Base-by-base conservation (phyloP, 2,113 vertebrate genomes). In the Zingel zingel region DNA sequence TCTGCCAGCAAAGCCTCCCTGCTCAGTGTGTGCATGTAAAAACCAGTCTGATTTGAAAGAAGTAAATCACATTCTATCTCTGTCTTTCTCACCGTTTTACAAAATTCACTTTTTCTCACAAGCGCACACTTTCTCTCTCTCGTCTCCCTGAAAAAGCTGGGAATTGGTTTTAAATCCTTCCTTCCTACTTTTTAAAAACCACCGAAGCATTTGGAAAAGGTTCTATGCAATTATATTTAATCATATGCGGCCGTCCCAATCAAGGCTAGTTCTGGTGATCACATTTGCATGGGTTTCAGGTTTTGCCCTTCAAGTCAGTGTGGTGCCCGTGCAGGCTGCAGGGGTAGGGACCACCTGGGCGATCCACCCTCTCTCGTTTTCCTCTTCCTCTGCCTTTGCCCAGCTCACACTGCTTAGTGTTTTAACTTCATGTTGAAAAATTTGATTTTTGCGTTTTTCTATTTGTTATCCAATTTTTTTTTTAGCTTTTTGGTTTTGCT, bases 211-310 rank as follows among this genome's bases (percentile, higher is more conserved):
- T 95, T 94, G 89, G 93, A 93, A 93, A 88, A 89, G 89, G 86
- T 92, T 93, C 91, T 94, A 93, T 93, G 94, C 86, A 94, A 95
- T 95, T 94, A 94, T 83, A 87, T 93, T 93, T 95, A 95, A 96
- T 95, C 91, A 91, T 93, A 95, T 86, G 86, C 91, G 88, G 93
- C 91, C 91, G 88, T 87, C 84, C 93, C 93, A 95, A 95, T 95
- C 94, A 96, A 90, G 90, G 77, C 66, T 57, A 54, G 86, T 90
- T 88, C 88, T 86, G 86, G 79, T 93, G 93, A 94, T 95, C 94
- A 91, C 93, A 94, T 95, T 95, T 95, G 92, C 92, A 93, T 91
- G 90, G 90, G 93, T 93, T 94, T 96, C 92, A 94, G 90, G 91
- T 95, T 95, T 89, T 92, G 81, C 85, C 77, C 90, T 85, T 81